These are phyloP conservation scores for Antechinus stuartii DNA, from an alignment of 2,113 vertebrate species.

Conservation along the genomic window DNA sequence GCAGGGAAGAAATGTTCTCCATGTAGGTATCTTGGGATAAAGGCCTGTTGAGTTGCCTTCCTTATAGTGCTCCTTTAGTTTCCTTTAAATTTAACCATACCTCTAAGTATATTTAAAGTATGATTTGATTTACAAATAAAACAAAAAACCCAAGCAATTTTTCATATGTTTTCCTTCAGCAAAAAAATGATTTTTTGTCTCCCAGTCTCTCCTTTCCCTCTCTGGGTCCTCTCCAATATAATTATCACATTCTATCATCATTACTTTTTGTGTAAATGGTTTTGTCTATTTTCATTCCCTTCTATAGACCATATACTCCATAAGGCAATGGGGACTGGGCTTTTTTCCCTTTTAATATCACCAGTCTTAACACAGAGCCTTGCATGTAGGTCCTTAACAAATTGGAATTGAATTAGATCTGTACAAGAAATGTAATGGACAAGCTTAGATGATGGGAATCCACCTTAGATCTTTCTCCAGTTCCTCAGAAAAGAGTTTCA, in stretches of 20 bases:
- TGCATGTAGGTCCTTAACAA: background rate
- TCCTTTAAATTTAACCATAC: background rate
- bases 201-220: background rate
- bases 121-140: background rate
- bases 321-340: background rate
- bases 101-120: background rate
- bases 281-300: background rate
- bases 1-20: background rate
- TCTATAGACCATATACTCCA: background rate
- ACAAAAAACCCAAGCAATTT: background rate
- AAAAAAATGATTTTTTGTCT: background rate
- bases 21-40: background rate
- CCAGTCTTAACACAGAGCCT: background rate
- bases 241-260: background rate
- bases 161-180: background rate
- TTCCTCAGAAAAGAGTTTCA: slow-evolving; percentile 1
- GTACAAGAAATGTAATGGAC: background rate
- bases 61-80: background rate
- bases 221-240: background rate
- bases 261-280: background rate
- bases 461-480: background rate
- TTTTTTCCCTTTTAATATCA: background rate
- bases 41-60: background rate
- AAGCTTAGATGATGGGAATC: background rate
- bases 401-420: background rate